Evolutionary conservation across 2,113 vertebrate species (phyloP).

Genomic region (Malurus melanocephalus): DNA sequence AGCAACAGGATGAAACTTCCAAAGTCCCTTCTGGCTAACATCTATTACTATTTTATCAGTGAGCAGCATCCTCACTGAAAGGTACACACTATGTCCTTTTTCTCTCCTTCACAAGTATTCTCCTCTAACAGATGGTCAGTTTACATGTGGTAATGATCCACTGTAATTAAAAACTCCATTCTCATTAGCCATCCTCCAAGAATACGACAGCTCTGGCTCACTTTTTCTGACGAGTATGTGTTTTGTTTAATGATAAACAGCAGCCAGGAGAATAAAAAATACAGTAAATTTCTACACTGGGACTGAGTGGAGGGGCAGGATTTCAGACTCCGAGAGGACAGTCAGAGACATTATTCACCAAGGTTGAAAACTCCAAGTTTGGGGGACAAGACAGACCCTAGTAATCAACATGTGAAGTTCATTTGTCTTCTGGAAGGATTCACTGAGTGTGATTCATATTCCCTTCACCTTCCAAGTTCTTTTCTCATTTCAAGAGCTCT

Average conservation of each 20-base stretch:
- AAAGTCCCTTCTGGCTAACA: not conserved
- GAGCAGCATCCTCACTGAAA: not conserved
- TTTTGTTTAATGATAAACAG: not conserved
- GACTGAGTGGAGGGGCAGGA: not conserved
- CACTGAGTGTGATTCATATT: not conserved
- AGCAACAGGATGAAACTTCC: not conserved
- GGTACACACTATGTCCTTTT: not conserved
- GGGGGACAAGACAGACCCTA: not conserved
- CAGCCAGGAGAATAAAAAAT: not conserved
- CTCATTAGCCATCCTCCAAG: not conserved
- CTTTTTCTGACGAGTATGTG: not conserved
- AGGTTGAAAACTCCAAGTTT: not conserved
- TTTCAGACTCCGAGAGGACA: not conserved
- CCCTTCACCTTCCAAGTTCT: not conserved
- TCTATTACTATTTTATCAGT: not conserved
- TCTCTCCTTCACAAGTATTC: not conserved
- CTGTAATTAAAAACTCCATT: not conserved
- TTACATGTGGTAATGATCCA: not conserved
- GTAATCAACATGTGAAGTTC: not conserved
- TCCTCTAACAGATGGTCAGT: not conserved
- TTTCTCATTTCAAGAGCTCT: conserved; percentile 19
- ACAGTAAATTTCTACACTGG: not conserved
- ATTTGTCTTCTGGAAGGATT: not conserved
- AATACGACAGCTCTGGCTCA: not conserved
- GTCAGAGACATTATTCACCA: not conserved